These are phyloP conservation scores for Mythimna lalbum DNA, from an alignment of 2,888 invertebrate species.

Conservation along the genomic window DNA sequence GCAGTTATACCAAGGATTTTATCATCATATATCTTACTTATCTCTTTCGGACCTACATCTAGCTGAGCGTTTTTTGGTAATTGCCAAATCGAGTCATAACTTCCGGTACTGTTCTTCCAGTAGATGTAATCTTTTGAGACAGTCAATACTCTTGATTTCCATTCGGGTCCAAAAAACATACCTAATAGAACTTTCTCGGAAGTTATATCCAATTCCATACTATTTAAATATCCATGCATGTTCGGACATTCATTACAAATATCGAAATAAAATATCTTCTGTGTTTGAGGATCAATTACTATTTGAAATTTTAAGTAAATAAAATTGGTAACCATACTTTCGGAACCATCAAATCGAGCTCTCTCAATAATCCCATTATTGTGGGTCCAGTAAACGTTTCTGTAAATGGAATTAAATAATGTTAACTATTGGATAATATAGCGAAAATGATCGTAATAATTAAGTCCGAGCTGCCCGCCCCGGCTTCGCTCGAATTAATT, in stretches of 20 bases:
- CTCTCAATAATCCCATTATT: constrained; percentile 93
- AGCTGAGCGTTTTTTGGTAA: background rate
- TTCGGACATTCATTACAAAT: constrained; percentile 62
- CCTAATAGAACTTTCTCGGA: rapidly evolving
- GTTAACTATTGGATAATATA: background rate
- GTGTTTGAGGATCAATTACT: constrained; percentile 91
- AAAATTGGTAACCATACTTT: too few species aligned
- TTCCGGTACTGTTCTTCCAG: constrained; percentile 93
- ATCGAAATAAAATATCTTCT: constrained; percentile 95
- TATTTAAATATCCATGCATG: background rate
- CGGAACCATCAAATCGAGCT: constrained; percentile 92
- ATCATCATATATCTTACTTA: constrained; percentile 57
- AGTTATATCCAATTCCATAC: background rate
- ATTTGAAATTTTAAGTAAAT: too few species aligned
- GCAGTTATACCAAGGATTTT: constrained; percentile 80
- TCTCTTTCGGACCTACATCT: rapidly evolving
- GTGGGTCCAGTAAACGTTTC: constrained; percentile 96
- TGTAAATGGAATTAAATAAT: constrained; percentile 74
- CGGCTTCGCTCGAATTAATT: too few species aligned
- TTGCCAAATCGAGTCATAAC: background rate
- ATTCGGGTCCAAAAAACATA: background rate
- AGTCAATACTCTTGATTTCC: constrained; percentile 93
- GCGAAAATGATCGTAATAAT: too few species aligned
- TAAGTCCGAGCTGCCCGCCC: too few species aligned
- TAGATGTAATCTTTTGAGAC: constrained; percentile 93